phyloP scores from a whole-genome alignment of 2,797 vertebrate genomes.

The Simalia tracyae region DNA sequence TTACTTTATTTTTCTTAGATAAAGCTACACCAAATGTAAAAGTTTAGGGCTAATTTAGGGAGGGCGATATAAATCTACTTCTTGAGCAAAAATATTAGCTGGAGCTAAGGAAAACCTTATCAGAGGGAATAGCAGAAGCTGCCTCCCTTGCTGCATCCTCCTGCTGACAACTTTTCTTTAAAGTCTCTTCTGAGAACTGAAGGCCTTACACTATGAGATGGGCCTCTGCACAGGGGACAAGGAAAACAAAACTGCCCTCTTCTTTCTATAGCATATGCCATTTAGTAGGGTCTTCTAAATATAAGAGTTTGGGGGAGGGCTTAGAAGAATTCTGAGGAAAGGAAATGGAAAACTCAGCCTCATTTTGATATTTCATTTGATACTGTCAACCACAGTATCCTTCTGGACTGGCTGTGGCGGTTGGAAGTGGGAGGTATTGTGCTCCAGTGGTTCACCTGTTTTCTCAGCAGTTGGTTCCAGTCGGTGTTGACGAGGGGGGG shows the following conservation, averaged over 20 bases:
- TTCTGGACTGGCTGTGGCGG: not conserved
- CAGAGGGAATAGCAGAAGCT: not conserved
- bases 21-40: constrained; percentile 29
- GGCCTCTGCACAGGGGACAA: not conserved
- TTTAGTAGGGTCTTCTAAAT: not conserved
- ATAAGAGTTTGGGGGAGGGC: not conserved
- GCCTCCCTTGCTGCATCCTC: not conserved
- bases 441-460: not conserved
- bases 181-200: not conserved
- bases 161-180: not conserved
- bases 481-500: not conserved
- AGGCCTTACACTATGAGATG: not conserved
- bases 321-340: not conserved
- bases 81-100: not conserved
- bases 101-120: not conserved
- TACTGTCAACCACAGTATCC: not conserved
- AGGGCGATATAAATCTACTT: not conserved
- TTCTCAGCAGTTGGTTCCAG: not conserved
- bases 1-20: constrained; percentile 1
- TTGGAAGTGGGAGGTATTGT: not conserved
- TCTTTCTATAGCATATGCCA: not conserved
- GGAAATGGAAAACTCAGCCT: not conserved
- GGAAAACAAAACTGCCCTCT: not conserved
- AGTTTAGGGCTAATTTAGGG: not conserved
- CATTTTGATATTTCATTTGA: not conserved